phyloP scores from a whole-genome alignment of 1,140 invertebrate species.

The Ceratitis capitata region DNA sequence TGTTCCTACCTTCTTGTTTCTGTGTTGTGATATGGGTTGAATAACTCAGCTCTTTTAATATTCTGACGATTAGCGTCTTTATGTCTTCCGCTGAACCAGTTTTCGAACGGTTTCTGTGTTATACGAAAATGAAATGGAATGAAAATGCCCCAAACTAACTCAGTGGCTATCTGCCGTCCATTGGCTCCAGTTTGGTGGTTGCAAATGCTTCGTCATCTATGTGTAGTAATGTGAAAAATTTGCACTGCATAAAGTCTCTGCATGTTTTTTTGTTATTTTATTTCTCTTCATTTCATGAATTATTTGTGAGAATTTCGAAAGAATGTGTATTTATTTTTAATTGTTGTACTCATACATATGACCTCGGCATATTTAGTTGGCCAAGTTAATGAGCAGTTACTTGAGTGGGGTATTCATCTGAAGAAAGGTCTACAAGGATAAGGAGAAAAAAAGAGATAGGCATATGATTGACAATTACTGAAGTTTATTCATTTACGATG shows the following conservation, averaged over 20 bases:
- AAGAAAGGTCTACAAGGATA: too few relatives aligned
- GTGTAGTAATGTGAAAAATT: slow-evolving; percentile 28
- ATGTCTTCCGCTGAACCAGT: not conserved
- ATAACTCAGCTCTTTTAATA: too few relatives aligned
- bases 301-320: not conserved
- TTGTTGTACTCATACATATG: not conserved
- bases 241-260: slow-evolving; percentile 14
- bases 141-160: not conserved
- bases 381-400: not conserved
- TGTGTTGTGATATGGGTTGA: too few relatives aligned
- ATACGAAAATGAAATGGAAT: not conserved
- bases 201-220: slow-evolving; percentile 22
- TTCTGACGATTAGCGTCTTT: not conserved
- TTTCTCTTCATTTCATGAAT: not conserved
- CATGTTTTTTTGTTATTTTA: not conserved
- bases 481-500: too few relatives aligned
- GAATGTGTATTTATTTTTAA: slow-evolving; percentile 5
- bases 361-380: not conserved
- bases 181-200: not conserved
- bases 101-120: not conserved
- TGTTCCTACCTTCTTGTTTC: too few relatives aligned
- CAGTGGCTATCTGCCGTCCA: not conserved
- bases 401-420: not conserved
- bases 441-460: too few relatives aligned
- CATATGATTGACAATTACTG: too few relatives aligned